Base-by-base conservation (phyloP, 2,113 vertebrate species). In the Hippolais icterina region DNA sequence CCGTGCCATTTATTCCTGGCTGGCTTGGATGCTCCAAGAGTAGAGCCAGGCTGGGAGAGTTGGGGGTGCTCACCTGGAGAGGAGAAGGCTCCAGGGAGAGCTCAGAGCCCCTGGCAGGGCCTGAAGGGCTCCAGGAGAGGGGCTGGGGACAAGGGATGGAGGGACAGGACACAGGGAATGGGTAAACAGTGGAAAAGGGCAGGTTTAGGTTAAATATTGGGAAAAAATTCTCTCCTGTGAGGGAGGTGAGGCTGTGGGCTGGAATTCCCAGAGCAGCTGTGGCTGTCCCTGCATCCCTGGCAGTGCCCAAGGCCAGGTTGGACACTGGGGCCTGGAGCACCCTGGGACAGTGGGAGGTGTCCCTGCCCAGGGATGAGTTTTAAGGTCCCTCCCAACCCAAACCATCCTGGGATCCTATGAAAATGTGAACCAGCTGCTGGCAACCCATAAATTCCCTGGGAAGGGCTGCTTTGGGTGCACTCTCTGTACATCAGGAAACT, bases 381-480 rank as follows among this genome's bases (percentile, higher is more conserved):
- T 9, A 19, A 72, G 9, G 14, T 27, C 20, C 6, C 27, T 41
- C 69, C 52, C 52, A 20, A 9, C 12, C 15, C 44, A 33, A 44
- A 29, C 12, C 59, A 44, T 5, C 10, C 33, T 15, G 37, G 33
- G 74, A 54, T 87, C 18, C n/a, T 6, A 3, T 2, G 7, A 27
- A 35, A 60, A 60, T 15, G 33, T 7, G 18, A 71, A 29, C 20
- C 16, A 66, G 39, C 70, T 64, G 27, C 56, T 37, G 37, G 22
- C 16, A 53, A 42, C 11, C 57, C 35, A 0, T 0, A 3, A 23
- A 17, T 3, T 60, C 24, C 41, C 49, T 20, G n/a, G 2, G 2
- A 29, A 60, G 76, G 5, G 29, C 27, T 84, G 44, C 17, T 54
- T 31, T 12, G 14, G 57, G 49, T 27, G n/a, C 76, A 19, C 42